A percentile compares a stretch with the other conserved stretches of the same genome.
Evolutionary conservation across 2,888 invertebrate species (phyloP).

Genomic region (Orchesella flavescens): DNA sequence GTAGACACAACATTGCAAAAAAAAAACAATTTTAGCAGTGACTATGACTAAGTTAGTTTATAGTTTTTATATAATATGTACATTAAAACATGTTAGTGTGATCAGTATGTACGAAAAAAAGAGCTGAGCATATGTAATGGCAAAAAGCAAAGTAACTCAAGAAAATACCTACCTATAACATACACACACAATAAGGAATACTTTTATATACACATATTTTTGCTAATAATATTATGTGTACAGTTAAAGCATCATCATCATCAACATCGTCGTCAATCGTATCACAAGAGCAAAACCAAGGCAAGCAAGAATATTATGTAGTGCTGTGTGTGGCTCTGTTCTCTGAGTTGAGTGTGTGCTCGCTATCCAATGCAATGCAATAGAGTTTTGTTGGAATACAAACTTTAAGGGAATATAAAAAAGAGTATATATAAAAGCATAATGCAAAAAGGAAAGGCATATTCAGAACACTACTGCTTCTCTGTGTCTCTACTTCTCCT

Average conservation of each 20-base stretch:
- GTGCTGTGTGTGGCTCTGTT: background rate
- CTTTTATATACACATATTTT: background rate
- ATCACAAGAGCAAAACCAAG: constrained; percentile 46
- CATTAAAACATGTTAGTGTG: no score
- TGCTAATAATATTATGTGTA: no score
- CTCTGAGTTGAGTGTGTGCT: background rate
- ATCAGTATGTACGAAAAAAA: no score
- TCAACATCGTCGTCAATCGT: background rate
- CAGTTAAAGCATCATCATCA: no score
- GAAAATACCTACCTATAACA: background rate
- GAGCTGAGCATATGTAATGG: no score
- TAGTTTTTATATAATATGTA: no score
- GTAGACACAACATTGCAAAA: constrained; percentile 8
- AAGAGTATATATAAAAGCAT: background rate
- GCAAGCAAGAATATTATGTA: constrained; percentile 55
- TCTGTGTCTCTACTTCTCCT: background rate
- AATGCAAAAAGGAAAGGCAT: background rate
- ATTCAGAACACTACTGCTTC: background rate
- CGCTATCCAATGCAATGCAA: background rate
- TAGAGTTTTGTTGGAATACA: no score
- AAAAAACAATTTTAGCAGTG: no score
- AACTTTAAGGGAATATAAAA: no score
- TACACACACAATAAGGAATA: background rate
- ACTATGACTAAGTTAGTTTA: no score
- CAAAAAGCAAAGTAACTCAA: background rate